Percentiles rank a stretch among this genome's conserved stretches.
These are phyloP conservation scores for Caretta caretta DNA, from an alignment of 2,113 vertebrate genomes.

Conservation along the genomic window DNA sequence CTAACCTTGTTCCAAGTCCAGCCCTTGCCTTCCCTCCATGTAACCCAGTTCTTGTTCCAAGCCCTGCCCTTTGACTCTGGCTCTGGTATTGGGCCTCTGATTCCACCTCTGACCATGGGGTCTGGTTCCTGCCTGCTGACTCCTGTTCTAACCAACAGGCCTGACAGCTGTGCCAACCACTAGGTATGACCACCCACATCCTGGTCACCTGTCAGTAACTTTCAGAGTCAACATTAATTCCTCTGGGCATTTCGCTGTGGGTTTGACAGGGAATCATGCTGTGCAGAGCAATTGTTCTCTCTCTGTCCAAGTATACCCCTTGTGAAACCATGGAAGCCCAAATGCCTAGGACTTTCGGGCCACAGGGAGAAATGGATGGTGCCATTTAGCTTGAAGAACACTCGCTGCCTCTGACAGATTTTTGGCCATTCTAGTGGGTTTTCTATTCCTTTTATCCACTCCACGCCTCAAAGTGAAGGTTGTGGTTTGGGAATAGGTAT, in stretches of 20 bases:
- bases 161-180: background rate
- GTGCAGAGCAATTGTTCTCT: background rate
- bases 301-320: background rate
- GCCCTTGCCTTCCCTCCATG: background rate
- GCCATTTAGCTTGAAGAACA: background rate
- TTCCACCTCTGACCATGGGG: background rate
- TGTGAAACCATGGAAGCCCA: background rate
- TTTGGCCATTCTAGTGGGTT: constrained; percentile 12
- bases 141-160: background rate
- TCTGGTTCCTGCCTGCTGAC: background rate
- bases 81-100: background rate
- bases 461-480: constrained; percentile 18
- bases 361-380: background rate
- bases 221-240: background rate
- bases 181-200: background rate
- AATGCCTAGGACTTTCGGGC: background rate
- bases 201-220: background rate
- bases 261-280: background rate
- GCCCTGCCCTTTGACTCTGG: background rate
- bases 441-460: constrained; percentile 47
- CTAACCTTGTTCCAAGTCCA: background rate
- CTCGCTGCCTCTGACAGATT: background rate
- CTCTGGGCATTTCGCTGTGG: background rate
- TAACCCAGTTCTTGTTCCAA: background rate
- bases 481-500: constrained; percentile 1